phyloP scores from a whole-genome alignment of 2,113 vertebrate genomes.

The Podarcis muralis region DNA sequence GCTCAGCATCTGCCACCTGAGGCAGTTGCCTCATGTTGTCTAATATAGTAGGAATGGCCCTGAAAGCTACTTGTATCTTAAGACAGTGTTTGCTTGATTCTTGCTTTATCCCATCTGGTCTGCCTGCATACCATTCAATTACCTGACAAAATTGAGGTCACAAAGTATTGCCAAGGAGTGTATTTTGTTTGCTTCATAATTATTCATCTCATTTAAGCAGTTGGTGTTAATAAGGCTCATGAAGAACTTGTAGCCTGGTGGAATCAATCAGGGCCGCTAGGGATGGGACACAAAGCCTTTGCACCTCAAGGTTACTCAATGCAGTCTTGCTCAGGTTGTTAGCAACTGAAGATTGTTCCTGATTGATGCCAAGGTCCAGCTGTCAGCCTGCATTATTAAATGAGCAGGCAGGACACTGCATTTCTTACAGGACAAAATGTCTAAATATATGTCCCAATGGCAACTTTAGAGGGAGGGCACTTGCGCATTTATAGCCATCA shows the following conservation, averaged over 20 bases:
- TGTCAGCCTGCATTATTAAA: not conserved
- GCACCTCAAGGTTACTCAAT: not conserved
- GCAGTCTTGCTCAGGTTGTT: not conserved
- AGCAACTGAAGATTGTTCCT: not conserved
- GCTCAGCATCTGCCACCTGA: not conserved
- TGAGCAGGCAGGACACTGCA: not conserved
- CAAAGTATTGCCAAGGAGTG: not conserved
- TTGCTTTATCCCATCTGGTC: conserved; percentile 3
- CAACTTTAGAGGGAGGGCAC: not conserved
- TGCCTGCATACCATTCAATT: not conserved
- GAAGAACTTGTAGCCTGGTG: not conserved
- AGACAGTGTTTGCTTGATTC: not conserved
- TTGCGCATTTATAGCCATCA: not conserved
- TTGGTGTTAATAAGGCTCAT: not conserved
- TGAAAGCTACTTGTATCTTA: not conserved
- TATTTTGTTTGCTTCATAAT: conserved; percentile 7
- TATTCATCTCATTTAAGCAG: conserved; percentile 9
- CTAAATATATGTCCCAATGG: not conserved
- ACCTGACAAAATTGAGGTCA: not conserved
- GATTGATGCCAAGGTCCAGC: not conserved
- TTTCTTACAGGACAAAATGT: not conserved
- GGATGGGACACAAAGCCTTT: not conserved
- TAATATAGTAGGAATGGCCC: not conserved
- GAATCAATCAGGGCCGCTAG: not conserved
- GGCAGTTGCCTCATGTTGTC: not conserved